These are phyloP conservation scores for Hyphantria cunea DNA, from an alignment of 1,140 invertebrate species.

Conservation along the genomic window DNA sequence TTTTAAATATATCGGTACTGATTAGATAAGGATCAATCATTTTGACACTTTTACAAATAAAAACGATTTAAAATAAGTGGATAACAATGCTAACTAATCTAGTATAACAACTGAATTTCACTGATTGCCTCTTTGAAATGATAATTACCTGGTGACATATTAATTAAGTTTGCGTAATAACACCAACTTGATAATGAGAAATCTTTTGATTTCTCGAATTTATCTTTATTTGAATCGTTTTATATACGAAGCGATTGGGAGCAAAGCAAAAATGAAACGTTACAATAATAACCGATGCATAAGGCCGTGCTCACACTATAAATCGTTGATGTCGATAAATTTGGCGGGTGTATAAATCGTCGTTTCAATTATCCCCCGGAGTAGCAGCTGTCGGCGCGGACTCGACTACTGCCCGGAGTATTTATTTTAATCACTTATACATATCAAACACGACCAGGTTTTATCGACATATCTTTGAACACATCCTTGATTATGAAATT, in stretches of 20 bases:
- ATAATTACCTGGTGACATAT: constrained; percentile 39
- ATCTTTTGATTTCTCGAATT: constrained; percentile 13
- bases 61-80: constrained; percentile 25
- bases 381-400: constrained; percentile 65
- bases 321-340: constrained; percentile 75
- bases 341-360: constrained; percentile 75
- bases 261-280: constrained; percentile 27
- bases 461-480: constrained; percentile 60
- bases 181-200: constrained; percentile 17
- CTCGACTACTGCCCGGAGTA: constrained; percentile 60
- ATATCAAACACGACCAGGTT: constrained; percentile 62
- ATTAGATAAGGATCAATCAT: constrained; percentile 31
- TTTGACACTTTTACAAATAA: constrained; percentile 12
- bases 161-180: constrained; percentile 33
- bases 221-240: constrained; percentile 27
- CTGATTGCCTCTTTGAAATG: constrained; percentile 33
- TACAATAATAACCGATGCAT: constrained; percentile 35
- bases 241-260: constrained; percentile 24
- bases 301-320: constrained; percentile 48
- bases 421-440: constrained; percentile 75
- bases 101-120: constrained; percentile 37
- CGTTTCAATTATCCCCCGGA: constrained; percentile 74
- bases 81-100: constrained; percentile 25
- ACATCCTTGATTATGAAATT: constrained; percentile 65
- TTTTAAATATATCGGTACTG: constrained; percentile 4